Base-by-base conservation (phyloP, 2,113 vertebrate genomes). In the Sylvilagus bachmani region DNA sequence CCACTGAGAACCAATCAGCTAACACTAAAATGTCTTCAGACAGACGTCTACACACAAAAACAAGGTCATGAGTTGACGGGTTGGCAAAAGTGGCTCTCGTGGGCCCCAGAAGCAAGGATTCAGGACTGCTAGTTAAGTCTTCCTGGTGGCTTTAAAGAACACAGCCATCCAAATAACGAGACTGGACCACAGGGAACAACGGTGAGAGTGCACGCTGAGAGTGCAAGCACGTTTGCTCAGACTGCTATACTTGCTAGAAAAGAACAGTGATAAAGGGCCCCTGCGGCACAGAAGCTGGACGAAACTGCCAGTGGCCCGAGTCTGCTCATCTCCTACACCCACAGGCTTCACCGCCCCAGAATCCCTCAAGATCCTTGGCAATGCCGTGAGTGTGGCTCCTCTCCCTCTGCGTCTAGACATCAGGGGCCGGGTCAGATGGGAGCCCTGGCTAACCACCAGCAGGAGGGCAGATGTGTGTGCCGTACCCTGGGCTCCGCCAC, bases 401-500 rank as follows among this genome's bases (percentile, higher is more conserved):
- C 24, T 49, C 49, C 22, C 53, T 53, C 21, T 36, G 25, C 12
- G 51, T 10, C n/a, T 58, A 21, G 69, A 36, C 66, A 8, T 0
- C 1, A 21, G 24, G 17, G 74, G 33, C 62, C 22, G 58, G 49
- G 69, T 31, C 12, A 27, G 49, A 94, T 4, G 10, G 6, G 11
- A 25, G 17, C 61, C 69, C 3, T 79, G 51, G 58, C 31, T 33
- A 61, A 10, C 13, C 19, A n/a, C 6, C 19, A 4, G 5, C 7
- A 78, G 0, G 1, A 75, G 66, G 51, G 19, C 3, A 85, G 27
- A 29, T 0, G 6, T 62, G 24, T 79, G 36, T 69, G 78, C 36
- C 95, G 13, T 98, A 99, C 99, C 99, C 99, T 99, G 79, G 99
- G 98, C 67, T 99, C 99, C 0, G 98, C 98, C 93, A 98, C 99